Conservation (phyloP, 2,888 invertebrate genomes). For the Oligia strigilis region DNA sequence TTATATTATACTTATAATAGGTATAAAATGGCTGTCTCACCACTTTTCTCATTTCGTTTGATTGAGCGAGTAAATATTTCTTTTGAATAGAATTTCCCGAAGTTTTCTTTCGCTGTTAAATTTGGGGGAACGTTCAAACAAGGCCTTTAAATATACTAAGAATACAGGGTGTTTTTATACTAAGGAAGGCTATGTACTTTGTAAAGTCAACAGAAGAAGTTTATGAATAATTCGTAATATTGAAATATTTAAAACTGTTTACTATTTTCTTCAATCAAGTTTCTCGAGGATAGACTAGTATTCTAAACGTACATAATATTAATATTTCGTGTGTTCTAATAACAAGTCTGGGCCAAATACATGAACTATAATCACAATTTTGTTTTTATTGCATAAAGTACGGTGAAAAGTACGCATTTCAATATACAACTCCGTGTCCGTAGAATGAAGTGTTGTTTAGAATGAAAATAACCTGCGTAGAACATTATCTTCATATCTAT, state of each 20-base stretch:
- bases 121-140: conserved; percentile 42
- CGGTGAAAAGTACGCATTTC: too few species aligned
- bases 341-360: background rate
- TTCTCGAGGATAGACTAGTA: background rate
- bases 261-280: background rate
- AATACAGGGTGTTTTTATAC: conserved; percentile 18
- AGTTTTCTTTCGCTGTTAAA: conserved; percentile 32
- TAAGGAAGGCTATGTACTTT: conserved; percentile 24
- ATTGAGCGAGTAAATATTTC: conserved; percentile 48
- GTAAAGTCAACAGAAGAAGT: conserved; percentile 17
- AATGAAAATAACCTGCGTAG: background rate
- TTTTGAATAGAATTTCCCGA: conserved; percentile 33
- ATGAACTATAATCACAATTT: background rate
- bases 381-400: background rate
- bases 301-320: background rate
- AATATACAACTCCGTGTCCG: too few species aligned
- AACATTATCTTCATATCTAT: background rate
- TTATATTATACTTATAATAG: background rate
- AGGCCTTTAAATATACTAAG: conserved; percentile 14
- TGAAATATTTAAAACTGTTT: background rate
- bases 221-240: conserved; percentile 2
- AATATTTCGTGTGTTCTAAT: background rate
- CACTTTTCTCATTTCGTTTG: conserved; percentile 24
- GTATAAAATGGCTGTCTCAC: background rate
- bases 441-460: too few species aligned